These are phyloP conservation scores for Reticulitermes speratus DNA, from an alignment of 1,140 invertebrate species.

Conservation along the genomic window DNA sequence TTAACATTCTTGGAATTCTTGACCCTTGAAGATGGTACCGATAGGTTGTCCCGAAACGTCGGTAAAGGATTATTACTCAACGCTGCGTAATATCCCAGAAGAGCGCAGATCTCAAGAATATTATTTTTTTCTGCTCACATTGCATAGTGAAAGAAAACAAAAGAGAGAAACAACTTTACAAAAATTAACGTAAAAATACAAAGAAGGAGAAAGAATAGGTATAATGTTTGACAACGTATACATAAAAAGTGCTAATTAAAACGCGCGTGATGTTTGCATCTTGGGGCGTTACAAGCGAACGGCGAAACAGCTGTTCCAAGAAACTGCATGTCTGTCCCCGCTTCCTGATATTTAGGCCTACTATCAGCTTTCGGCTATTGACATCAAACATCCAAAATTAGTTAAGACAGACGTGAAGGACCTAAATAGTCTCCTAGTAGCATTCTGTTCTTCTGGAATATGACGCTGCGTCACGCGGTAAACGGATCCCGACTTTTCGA, in stretches of 20 bases:
- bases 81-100: no score
- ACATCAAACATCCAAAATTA: not conserved
- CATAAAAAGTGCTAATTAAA: not conserved
- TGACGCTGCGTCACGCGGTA: no score
- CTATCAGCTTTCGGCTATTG: not conserved
- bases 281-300: not conserved
- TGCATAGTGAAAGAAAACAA: not conserved
- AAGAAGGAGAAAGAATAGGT: not conserved
- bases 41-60: no score
- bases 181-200: not conserved
- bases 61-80: no score
- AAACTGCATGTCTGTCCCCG: not conserved
- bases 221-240: not conserved
- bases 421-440: not conserved
- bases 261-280: not conserved
- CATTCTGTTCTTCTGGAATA: no score
- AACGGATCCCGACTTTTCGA: no score
- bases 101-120: no score
- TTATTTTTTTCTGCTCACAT: not conserved
- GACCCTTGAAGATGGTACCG: no score
- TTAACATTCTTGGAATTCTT: no score
- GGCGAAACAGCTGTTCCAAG: not conserved
- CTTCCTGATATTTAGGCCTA: not conserved
- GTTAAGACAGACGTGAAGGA: not conserved
- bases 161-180: not conserved